These are phyloP conservation scores for Guaruba guarouba DNA, from an alignment of 2,113 vertebrate genomes.

Conservation along the genomic window DNA sequence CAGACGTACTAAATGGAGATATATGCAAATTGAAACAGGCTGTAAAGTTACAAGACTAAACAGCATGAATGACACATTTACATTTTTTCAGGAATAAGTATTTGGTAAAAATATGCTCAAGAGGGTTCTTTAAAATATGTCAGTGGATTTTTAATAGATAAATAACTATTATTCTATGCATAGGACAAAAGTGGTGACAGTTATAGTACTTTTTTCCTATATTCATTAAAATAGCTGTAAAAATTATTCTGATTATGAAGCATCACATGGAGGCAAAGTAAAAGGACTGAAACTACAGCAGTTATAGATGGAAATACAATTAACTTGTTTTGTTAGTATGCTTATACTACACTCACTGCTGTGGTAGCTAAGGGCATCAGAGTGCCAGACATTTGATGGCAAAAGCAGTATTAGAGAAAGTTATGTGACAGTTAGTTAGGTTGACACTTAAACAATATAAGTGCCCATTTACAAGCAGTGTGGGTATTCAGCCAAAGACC, in stretches of 20 bases:
- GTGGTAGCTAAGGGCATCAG: neutral
- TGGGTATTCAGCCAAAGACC: neutral
- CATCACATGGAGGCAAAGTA: neutral
- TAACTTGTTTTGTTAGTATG: neutral
- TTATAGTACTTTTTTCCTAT: neutral
- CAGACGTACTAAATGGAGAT: neutral
- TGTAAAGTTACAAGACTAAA: neutral
- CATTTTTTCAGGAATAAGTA: constrained; percentile 39
- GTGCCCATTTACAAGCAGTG: neutral
- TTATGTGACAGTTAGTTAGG: neutral
- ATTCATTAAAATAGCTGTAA: neutral
- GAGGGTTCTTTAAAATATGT: constrained; percentile 3
- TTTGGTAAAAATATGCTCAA: neutral
- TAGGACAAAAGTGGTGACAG: neutral
- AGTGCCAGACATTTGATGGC: neutral
- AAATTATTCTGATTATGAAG: neutral
- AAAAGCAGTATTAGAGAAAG: neutral
- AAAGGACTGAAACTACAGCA: neutral
- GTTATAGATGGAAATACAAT: neutral
- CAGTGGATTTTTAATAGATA: neutral
- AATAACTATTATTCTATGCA: neutral
- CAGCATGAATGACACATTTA: neutral
- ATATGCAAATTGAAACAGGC: neutral
- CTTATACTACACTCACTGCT: neutral
- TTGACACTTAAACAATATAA: neutral